A percentile compares a stretch with the other conserved stretches of the same genome.
Evolutionary conservation across 2,113 vertebrate species (phyloP).

Genomic region (Siniperca knerii): DNA sequence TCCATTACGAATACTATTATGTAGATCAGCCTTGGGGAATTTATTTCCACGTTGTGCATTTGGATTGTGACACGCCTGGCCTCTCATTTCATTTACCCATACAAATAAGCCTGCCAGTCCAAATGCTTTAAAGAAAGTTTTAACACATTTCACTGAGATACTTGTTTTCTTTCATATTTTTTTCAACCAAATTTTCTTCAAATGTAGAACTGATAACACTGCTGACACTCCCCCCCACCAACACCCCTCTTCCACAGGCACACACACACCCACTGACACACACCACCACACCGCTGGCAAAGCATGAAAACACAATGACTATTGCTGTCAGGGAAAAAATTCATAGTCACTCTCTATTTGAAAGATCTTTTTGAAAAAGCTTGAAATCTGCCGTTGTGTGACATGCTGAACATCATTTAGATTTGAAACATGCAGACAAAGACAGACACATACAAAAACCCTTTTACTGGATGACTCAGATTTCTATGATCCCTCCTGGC

Average conservation of each 20-base stretch:
- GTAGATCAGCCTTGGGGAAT: constrained; percentile 70
- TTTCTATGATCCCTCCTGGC: constrained; percentile 35
- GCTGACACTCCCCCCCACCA: neutral
- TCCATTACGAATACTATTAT: constrained; percentile 74
- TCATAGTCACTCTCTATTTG: constrained; percentile 35
- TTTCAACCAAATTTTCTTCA: constrained; percentile 11
- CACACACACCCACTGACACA: constrained; percentile 9
- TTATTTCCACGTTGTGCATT: constrained; percentile 66
- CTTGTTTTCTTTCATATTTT: constrained; percentile 26
- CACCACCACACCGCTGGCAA: constrained; percentile 13
- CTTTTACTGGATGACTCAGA: constrained; percentile 36
- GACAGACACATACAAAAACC: constrained; percentile 19
- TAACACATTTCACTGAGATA: constrained; percentile 17
- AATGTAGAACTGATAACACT: constrained; percentile 30
- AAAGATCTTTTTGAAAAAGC: constrained; percentile 21
- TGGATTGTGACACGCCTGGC: constrained; percentile 68
- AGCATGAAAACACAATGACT: constrained; percentile 33
- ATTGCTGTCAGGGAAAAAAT: constrained; percentile 13
- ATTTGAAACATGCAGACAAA: constrained; percentile 15
- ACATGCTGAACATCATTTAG: constrained; percentile 25
- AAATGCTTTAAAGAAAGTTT: constrained; percentile 50
- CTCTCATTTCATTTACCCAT: constrained; percentile 62
- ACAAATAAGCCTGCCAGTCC: constrained; percentile 60
- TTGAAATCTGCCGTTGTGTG: neutral
- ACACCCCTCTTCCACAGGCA: neutral